Evolutionary conservation across 2,888 invertebrate genomes (phyloP).

Genomic region (Pristionchus fissidentatus): DNA sequence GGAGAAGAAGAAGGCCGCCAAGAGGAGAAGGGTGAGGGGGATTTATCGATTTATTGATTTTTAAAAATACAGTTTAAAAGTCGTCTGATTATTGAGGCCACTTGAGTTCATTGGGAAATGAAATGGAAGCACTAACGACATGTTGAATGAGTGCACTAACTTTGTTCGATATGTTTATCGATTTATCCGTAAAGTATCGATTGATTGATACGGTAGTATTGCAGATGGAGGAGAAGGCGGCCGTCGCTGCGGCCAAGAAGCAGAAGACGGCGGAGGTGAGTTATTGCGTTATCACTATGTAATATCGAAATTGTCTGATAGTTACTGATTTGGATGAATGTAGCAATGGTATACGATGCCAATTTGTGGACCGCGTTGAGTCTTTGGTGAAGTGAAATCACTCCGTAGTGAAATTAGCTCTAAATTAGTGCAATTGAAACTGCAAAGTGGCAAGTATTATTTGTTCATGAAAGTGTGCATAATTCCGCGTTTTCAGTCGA

Average conservation of each 20-base stretch:
- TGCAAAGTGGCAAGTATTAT: too few relatives aligned
- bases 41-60: background rate
- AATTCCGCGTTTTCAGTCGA: too few relatives aligned
- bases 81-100: too few relatives aligned
- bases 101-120: background rate
- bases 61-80: background rate
- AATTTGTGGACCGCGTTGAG: too few relatives aligned
- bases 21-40: conserved; percentile 37
- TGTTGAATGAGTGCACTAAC: background rate
- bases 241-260: conserved; percentile 8
- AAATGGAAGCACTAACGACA: background rate
- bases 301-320: too few relatives aligned
- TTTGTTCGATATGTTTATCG: background rate
- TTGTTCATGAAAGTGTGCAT: too few relatives aligned
- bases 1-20: conserved; percentile 38
- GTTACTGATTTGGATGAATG: too few relatives aligned
- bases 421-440: too few relatives aligned
- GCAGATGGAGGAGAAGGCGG: conserved; percentile 23
- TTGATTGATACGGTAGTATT: background rate
- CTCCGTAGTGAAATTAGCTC: too few relatives aligned
- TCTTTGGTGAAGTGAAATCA: too few relatives aligned
- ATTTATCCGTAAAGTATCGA: background rate
- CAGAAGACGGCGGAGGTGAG: background rate
- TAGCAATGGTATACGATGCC: too few relatives aligned
- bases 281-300: too few relatives aligned